These are phyloP conservation scores for Pheosia gnoma DNA, from an alignment of 2,888 invertebrate genomes.

Conservation along the genomic window DNA sequence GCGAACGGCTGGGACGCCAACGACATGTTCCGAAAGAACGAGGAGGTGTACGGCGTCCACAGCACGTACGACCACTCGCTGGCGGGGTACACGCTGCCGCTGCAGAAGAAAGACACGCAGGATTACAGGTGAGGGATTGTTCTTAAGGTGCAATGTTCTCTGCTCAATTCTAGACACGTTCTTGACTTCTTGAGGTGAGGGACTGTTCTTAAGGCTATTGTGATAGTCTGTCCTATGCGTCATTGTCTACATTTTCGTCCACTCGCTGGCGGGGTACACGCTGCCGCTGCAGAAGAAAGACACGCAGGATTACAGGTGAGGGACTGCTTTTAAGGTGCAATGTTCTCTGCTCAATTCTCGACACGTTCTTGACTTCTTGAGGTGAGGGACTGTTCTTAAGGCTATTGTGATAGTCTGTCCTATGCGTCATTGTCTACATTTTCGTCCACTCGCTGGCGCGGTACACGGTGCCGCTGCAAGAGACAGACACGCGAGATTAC, in stretches of 20 bases:
- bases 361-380: too few relatives aligned
- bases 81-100: conserved; percentile 94
- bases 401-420: too few relatives aligned
- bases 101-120: conserved; percentile 93
- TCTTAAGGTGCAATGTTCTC: not conserved
- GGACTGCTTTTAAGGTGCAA: not conserved
- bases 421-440: conserved; percentile 64
- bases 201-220: not conserved
- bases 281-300: conserved; percentile 93
- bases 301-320: conserved; percentile 91
- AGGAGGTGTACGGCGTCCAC: conserved; percentile 94
- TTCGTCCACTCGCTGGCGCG: conserved; percentile 96
- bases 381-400: not conserved
- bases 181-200: too few relatives aligned
- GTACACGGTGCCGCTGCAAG: conserved; percentile 94
- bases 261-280: conserved; percentile 96
- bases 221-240: too few relatives aligned
- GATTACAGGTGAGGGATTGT: conserved; percentile 86
- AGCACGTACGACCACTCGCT: conserved; percentile 96
- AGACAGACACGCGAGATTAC: conserved; percentile 94
- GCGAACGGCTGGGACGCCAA: conserved; percentile 98
- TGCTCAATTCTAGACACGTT: too few relatives aligned
- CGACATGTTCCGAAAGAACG: conserved; percentile 98
- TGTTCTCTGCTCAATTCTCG: not conserved
- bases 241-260: too few relatives aligned